Evolutionary conservation across 2,797 vertebrate genomes (phyloP).

Genomic region (Myripristis murdjan): DNA sequence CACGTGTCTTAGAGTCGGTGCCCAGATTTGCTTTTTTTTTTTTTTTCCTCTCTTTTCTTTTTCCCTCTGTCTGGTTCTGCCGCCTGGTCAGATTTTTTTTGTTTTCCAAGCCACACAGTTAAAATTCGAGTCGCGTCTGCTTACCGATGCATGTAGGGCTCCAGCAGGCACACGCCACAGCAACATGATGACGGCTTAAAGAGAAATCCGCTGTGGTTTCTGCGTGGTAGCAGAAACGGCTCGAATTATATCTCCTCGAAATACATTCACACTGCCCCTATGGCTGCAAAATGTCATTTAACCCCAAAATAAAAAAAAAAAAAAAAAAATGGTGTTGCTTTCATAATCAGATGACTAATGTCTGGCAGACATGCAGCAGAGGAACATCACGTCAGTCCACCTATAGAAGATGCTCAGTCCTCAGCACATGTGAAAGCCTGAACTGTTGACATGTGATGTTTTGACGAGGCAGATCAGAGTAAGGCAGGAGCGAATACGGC

Average conservation of each 20-base stretch:
- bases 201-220: slow-evolving; percentile 37
- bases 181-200: slow-evolving; percentile 35
- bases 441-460: background rate
- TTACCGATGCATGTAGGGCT: slow-evolving; percentile 10
- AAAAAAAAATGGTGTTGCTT: no score
- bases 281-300: slow-evolving; percentile 13
- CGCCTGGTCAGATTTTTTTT: slow-evolving; percentile 16
- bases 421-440: background rate
- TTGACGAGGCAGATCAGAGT: background rate
- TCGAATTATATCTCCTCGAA: background rate
- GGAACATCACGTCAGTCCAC: slow-evolving; percentile 6
- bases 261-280: slow-evolving; percentile 2
- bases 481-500: background rate
- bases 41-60: no score
- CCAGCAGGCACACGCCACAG: slow-evolving; percentile 9
- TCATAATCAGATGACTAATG: background rate
- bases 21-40: no score
- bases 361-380: slow-evolving; percentile 3
- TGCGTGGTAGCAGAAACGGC: slow-evolving; percentile 24
- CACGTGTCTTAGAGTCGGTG: slow-evolving; percentile 1
- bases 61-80: background rate
- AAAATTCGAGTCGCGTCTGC: slow-evolving; percentile 11
- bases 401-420: slow-evolving; percentile 4
- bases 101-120: slow-evolving; percentile 31
- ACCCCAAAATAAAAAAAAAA: no score